Evolutionary conservation across 2,113 vertebrate genomes (phyloP), one percentile per base, ranked within the genome.

Genomic region (Furnarius figulus): DNA sequence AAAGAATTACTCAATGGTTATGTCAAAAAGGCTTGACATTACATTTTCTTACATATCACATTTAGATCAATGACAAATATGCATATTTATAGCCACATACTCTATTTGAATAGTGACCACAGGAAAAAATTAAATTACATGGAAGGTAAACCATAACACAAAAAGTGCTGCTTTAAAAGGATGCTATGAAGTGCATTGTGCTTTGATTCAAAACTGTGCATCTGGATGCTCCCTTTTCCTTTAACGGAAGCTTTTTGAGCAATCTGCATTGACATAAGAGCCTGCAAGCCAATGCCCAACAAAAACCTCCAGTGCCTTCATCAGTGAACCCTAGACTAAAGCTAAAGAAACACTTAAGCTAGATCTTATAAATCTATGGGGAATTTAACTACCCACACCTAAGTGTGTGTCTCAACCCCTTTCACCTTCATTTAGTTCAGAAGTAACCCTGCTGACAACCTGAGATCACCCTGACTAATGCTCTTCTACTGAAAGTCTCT

Each of bases 1-100:
- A 89, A 94, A 87, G n/a, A 93, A 94, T 72, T 90, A 75, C 59
- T 93, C 52, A 73, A 73, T 7, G 67, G 53, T 56, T 91, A 53
- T 23, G 59, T 78, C 66, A 87, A 82, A 93, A 85, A 37, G 37
- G 14, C 39, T 94, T 92, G 89, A 72, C 30, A 49, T 78, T 52
- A 56, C 59, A 59, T 75, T 95, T 96, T 87, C 81, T 90, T 95
- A 52, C 25, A 22, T 62, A 88, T 14, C 66, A 35, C 40, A 84
- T 75, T 91, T 56, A 71, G 71, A 94, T 94, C 81, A 49, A 37
- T 70, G 91, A 89, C 40, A 96, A 90, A 92, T 63, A 88, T 0
- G 5, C 61, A 42, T n/a, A 74, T 56, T 84, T 88, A 93, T 49
- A 61, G 52, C 16, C 44, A 62, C 1, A 9, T 30, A 84, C 12